Percentiles rank a stretch among this genome's conserved stretches.
Evolutionary conservation across 2,113 vertebrate species (phyloP).

Genomic region (Corvus moneduloides): DNA sequence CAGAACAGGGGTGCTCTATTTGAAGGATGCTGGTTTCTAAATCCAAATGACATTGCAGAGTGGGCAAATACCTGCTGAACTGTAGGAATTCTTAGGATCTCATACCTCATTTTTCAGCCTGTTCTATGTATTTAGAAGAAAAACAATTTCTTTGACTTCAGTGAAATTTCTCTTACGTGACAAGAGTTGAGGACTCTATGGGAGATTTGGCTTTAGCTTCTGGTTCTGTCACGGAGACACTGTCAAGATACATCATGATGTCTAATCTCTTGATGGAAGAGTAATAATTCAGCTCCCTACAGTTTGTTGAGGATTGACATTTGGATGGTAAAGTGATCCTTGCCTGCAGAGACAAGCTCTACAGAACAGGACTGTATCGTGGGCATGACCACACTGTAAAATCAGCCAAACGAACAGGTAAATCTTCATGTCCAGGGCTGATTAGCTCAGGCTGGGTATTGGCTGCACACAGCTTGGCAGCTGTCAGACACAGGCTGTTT

Average conservation of each 20-base stretch:
- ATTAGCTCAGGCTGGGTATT: background rate
- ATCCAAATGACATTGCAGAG: background rate
- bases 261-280: background rate
- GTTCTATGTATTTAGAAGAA: background rate
- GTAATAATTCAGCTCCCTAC: background rate
- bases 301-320: background rate
- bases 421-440: background rate
- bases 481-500: background rate
- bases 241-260: background rate
- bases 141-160: background rate
- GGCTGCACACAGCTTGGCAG: background rate
- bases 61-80: background rate
- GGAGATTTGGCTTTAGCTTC: background rate
- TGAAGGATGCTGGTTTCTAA: background rate
- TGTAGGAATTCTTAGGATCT: background rate
- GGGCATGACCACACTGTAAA: background rate
- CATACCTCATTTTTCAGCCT: background rate
- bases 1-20: background rate
- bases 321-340: background rate
- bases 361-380: rapidly evolving
- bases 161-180: background rate
- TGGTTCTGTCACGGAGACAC: background rate
- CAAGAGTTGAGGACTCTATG: background rate
- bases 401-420: background rate
- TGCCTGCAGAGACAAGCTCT: background rate